These are phyloP conservation scores for Cordilura impudica DNA, from an alignment of 2,888 invertebrate genomes.

Conservation along the genomic window DNA sequence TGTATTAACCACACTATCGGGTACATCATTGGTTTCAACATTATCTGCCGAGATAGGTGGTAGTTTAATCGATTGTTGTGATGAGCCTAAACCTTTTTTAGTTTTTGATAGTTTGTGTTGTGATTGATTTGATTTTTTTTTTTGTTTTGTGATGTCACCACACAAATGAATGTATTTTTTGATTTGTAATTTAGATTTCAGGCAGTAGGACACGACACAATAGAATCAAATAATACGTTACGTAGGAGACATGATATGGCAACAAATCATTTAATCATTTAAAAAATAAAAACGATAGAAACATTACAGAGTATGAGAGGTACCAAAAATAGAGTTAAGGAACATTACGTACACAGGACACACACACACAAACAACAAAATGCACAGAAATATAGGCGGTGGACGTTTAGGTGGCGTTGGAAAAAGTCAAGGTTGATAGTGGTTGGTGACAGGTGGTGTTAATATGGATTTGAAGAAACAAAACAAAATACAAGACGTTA, in stretches of 20 bases:
- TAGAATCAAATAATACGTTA: slow-evolving; percentile 26
- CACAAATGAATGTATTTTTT: slow-evolving; percentile 56
- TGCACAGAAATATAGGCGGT: slow-evolving; percentile 43
- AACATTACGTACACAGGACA: slow-evolving; percentile 19
- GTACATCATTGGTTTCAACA: slow-evolving; percentile 65
- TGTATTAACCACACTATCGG: slow-evolving; percentile 69
- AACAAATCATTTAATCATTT: slow-evolving; percentile 42
- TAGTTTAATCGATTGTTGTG: slow-evolving; percentile 78
- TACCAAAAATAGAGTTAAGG: slow-evolving; percentile 29
- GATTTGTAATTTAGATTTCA: slow-evolving; percentile 39
- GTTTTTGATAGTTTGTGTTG: slow-evolving; percentile 58
- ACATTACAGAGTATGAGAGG: slow-evolving; percentile 36
- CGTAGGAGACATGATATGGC: slow-evolving; percentile 48
- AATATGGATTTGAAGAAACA: neutral
- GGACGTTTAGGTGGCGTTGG: slow-evolving; percentile 45
- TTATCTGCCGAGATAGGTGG: slow-evolving; percentile 78
- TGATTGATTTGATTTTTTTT: slow-evolving; percentile 53
- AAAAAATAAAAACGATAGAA: slow-evolving; percentile 33
- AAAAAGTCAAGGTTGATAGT: slow-evolving; percentile 17
- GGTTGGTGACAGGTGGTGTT: neutral
- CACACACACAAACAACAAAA: slow-evolving; percentile 5
- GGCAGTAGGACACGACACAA: slow-evolving; percentile 37
- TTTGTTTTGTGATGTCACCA: slow-evolving; percentile 57
- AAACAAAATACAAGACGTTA: neutral
- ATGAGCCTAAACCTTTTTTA: slow-evolving; percentile 73